A percentile compares a stretch with the other conserved stretches of the same genome.
These are phyloP conservation scores for Micropoecilia bifurca DNA, from an alignment of 2,797 vertebrate species.

Conservation along the genomic window DNA sequence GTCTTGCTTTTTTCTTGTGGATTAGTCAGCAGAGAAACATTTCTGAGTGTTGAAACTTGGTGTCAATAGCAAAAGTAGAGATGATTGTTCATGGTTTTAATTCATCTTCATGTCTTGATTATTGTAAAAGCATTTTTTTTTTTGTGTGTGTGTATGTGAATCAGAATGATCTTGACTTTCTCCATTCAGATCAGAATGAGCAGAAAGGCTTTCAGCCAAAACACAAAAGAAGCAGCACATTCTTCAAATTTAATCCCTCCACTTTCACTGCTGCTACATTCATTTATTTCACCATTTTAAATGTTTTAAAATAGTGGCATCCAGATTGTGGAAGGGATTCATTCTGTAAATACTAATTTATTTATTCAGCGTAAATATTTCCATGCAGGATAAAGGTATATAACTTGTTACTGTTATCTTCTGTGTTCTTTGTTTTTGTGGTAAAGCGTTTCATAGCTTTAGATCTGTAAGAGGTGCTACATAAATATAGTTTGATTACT, in stretches of 20 bases:
- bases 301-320: not conserved
- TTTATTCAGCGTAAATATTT: not conserved
- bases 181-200: not conserved
- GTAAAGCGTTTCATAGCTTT: not conserved
- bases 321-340: not conserved
- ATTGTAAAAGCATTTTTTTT: not conserved
- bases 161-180: not conserved
- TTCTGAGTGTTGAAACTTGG: not conserved
- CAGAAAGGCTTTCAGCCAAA: not conserved
- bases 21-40: not conserved
- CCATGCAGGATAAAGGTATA: not conserved
- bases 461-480: not conserved
- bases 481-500: not conserved
- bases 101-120: not conserved
- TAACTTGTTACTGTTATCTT: not conserved
- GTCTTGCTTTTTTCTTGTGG: not conserved
- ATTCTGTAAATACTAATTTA: not conserved
- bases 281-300: not conserved
- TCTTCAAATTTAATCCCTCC: not conserved
- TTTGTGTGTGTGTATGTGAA: not conserved
- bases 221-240: not conserved
- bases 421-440: not conserved
- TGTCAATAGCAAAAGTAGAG: not conserved
- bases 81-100: not conserved
- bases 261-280: not conserved